Base-by-base conservation (phyloP, 2,113 vertebrate genomes). In the Brachyhypopomus gauderio region DNA sequence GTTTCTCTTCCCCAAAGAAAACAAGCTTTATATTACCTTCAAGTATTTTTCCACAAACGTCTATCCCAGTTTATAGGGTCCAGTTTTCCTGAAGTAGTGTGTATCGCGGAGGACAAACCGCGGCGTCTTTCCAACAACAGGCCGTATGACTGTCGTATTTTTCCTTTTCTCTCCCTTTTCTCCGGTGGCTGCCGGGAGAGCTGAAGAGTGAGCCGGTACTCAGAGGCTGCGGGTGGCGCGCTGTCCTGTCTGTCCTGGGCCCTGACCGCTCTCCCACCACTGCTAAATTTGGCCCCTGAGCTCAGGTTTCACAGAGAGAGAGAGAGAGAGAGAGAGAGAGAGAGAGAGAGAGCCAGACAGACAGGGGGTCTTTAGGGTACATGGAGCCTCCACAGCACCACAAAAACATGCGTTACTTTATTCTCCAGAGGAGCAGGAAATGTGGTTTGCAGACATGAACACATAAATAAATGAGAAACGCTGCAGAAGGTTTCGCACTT, bases 221-320 rank as follows among this genome's bases (percentile, higher is more conserved):
- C 91, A 84, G 7, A 88, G 93, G 85, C 92, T 91, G 89, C 89
- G 90, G 89, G 92, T 95, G 92, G 94, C 92, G 93, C 93, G 88
- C 84, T 88, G 82, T 91, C 92, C 90, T 95, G 96, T 96, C 95
- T 96, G 95, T 93, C 94, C 93, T 90, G 80, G 87, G 85, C 92
- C 91, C 90, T 91, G 88, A 90, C 93, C 89, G 86, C 93, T 94
- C 92, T 88, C 92, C 91, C 93, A 84, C 91, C 93, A 90, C 85
- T 91, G 91, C 95, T 98, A 98, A 96, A 96, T 98, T 98, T 98
- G 96, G 95, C 88, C 93, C 91, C 91, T 92, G 89, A 94, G 95
- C 95, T 99, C 96, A 94, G 92, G 94, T 98, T 98, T 95, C 98
- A 97, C 89, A 84, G 92, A 91, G 89, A 91, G 93, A 87, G 88